Conservation (phyloP, 1,140 invertebrate genomes). For the Capitella teleta region DNA sequence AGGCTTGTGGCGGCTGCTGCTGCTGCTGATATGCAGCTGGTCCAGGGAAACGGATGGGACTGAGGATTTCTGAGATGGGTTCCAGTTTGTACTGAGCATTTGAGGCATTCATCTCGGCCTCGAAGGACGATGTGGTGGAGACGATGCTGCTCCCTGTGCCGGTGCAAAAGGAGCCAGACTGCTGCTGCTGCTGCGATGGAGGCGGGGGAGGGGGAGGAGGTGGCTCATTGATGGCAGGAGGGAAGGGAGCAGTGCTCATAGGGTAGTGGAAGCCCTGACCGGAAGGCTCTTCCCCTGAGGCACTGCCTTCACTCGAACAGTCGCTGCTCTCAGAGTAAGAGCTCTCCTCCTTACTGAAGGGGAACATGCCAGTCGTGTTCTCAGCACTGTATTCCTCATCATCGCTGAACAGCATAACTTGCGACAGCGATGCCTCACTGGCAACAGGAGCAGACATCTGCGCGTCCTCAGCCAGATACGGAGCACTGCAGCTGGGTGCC, state of each 20-base stretch:
- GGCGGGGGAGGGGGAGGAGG: not conserved
- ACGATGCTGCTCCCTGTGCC: not conserved
- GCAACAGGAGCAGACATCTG: not conserved
- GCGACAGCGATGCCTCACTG: slow-evolving; percentile 14
- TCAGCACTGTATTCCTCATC: slow-evolving; percentile 48
- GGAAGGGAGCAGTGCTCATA: not conserved
- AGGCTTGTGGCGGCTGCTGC: not conserved
- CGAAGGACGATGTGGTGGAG: not conserved
- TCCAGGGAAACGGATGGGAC: slow-evolving; percentile 18
- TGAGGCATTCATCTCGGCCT: not conserved
- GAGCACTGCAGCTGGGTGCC: not conserved
- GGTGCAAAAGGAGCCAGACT: not conserved
- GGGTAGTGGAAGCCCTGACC: not conserved
- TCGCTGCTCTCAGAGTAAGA: slow-evolving; percentile 52
- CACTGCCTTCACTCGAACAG: slow-evolving; percentile 22
- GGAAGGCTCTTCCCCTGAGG: not conserved
- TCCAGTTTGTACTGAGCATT: slow-evolving; percentile 24
- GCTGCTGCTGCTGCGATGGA: slow-evolving; percentile 1
- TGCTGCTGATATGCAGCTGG: not conserved
- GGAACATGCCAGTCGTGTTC: slow-evolving; percentile 53
- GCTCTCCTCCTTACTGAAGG: slow-evolving; percentile 48
- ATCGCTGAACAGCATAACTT: slow-evolving; percentile 30
- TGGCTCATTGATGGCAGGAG: not conserved
- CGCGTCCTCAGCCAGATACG: not conserved
- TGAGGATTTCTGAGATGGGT: slow-evolving; percentile 31